Base-by-base conservation (phyloP, 2,797 vertebrate genomes). In the Enteromius radiatus region DNA sequence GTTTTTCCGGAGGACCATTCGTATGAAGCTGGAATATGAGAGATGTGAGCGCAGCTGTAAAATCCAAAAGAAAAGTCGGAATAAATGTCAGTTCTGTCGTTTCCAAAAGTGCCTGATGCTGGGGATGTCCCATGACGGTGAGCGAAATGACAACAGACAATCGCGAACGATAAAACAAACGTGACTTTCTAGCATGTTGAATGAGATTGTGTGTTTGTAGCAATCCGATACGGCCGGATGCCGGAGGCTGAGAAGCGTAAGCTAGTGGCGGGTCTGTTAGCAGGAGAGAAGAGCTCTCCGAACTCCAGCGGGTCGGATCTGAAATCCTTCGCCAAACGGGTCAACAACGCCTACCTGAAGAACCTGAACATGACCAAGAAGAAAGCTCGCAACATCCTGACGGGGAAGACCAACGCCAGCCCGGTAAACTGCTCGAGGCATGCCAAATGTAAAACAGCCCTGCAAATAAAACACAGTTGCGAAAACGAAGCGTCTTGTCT, bases 341-440 rank as follows among this genome's bases (percentile, higher is more conserved):
- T 96, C 90, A 95, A 96, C 88, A 93, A 90, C 0, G 94, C 96
- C 91, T 96, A 96, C 90, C 94, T 96, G 90, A 96, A 94, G 86
- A 95, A 95, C 89, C 95, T 96, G 91, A 96, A 94, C 87, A 96
- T 96, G 96, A 96, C 96, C 93, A 96, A 96, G 93, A 96, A 95
- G 92, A 96, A 95, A 89, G 95, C 96, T 64, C 94, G 95, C 10
- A 92, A 93, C 87, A 96, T 96, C 90, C 92, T 96, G 87, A 96
- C 96, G 0, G 96, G 96, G 87, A 96, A 95, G 89, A 94, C 94
- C 90, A 94, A 91, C 91, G 92, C 94, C 90, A 95, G 89, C 14
- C 92, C 95, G 88, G 95, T 96, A 92, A 75, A 33, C 36, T 0
- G 3, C 38, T 12, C 0, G 12, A 43, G 15, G 28, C 19, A 31